These are phyloP conservation scores for Brachyhypopomus occidentalis DNA, from an alignment of 2,113 vertebrate species.

Conservation along the genomic window DNA sequence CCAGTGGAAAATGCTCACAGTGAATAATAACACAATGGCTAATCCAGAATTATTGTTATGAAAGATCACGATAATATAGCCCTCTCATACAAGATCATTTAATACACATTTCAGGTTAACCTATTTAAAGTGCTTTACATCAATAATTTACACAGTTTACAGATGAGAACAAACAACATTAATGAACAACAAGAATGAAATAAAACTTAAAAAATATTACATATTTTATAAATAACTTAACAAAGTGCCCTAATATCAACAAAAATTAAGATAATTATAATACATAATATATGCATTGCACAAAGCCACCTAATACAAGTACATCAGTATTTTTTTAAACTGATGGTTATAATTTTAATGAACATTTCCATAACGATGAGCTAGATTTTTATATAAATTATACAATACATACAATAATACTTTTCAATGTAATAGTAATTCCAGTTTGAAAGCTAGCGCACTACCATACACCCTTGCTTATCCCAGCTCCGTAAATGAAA, in stretches of 20 bases:
- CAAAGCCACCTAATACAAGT: conserved; percentile 87
- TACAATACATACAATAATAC: conserved; percentile 61
- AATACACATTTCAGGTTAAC: conserved; percentile 57
- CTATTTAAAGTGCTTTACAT: conserved; percentile 50
- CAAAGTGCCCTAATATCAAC: conserved; percentile 71
- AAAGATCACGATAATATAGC: conserved; percentile 3
- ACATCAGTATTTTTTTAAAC: conserved; percentile 68
- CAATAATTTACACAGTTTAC: conserved; percentile 62
- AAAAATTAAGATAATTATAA: conserved; percentile 69
- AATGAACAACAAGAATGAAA: conserved; percentile 62
- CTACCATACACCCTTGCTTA: conserved; percentile 47
- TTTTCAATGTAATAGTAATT: conserved; percentile 59
- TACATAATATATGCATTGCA: conserved; percentile 86
- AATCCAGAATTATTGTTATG: conserved; percentile 25
- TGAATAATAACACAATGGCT: not conserved
- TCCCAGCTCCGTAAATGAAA: conserved; percentile 26
- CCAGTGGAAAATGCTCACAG: conserved; percentile 4
- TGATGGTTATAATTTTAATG: conserved; percentile 65
- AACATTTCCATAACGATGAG: conserved; percentile 63
- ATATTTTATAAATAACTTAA: conserved; percentile 67
- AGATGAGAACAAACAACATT: conserved; percentile 61
- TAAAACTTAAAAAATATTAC: conserved; percentile 65
- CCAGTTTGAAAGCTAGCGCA: conserved; percentile 56
- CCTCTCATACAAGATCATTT: conserved; percentile 56
- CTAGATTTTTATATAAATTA: conserved; percentile 67